phyloP scores from a whole-genome alignment of 2,888 invertebrate species.

The Meandrusa payeni region DNA sequence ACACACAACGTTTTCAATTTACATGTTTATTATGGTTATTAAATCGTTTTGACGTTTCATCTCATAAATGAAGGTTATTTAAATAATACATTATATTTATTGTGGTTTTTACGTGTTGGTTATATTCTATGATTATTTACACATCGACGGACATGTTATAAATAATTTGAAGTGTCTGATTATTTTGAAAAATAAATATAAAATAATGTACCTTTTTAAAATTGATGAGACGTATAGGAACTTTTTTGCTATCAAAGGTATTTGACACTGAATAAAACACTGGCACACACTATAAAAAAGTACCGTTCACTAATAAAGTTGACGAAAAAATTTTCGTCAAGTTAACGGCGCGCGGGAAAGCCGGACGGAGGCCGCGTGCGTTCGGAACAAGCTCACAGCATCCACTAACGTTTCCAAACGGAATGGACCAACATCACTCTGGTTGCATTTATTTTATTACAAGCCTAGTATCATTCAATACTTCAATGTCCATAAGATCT shows the following conservation, averaged over 20 bases:
- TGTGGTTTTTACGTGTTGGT: no score
- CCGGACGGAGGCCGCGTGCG: slow-evolving; percentile 35
- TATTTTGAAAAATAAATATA: background rate
- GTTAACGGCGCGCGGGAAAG: slow-evolving; percentile 24
- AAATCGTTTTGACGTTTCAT: no score
- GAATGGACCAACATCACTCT: slow-evolving; percentile 34
- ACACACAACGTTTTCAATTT: no score
- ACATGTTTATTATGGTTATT: no score
- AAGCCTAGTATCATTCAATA: slow-evolving; percentile 13
- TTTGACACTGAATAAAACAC: slow-evolving; percentile 21
- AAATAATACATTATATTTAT: no score
- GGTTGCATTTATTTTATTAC: slow-evolving; percentile 31
- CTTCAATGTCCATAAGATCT: slow-evolving; percentile 5
- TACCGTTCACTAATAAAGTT: slow-evolving; percentile 25
- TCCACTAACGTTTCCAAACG: slow-evolving; percentile 45
- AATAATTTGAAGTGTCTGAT: no score
- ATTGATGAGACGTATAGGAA: slow-evolving; percentile 4
- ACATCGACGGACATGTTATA: no score
- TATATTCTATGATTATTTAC: no score
- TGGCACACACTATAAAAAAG: slow-evolving; percentile 25
- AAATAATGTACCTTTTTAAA: slow-evolving; percentile 17
- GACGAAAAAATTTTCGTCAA: slow-evolving; percentile 17
- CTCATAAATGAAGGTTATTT: no score
- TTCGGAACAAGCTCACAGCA: slow-evolving; percentile 40
- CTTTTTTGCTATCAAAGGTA: slow-evolving; percentile 16